Percentiles rank a stretch among this genome's conserved stretches.
Evolutionary conservation across 2,113 vertebrate genomes (phyloP).

Genomic region (Gallinago undulata): DNA sequence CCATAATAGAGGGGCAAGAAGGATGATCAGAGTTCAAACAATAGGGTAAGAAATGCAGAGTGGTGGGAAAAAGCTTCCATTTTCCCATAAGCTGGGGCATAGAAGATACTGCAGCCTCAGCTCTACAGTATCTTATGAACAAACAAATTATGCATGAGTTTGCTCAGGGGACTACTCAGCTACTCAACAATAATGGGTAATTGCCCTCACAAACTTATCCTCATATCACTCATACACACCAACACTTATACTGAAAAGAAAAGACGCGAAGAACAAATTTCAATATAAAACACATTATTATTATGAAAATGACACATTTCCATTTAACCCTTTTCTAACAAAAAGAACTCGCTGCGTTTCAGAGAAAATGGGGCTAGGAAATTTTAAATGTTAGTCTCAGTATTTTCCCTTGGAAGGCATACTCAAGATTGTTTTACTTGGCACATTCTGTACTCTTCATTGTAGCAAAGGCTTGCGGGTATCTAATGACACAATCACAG

Average conservation of each 20-base stretch:
- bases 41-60: conserved; percentile 58
- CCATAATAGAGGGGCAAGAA: conserved; percentile 52
- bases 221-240: conserved; percentile 70
- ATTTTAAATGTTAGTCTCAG: conserved; percentile 27
- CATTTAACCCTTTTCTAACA: conserved; percentile 64
- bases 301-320: conserved; percentile 70
- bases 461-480: conserved; percentile 69
- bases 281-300: conserved; percentile 70
- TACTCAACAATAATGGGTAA: conserved; percentile 76
- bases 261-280: conserved; percentile 69
- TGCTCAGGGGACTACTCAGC: conserved; percentile 73
- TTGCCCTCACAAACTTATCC: conserved; percentile 74
- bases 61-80: conserved; percentile 57
- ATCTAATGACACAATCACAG: conserved; percentile 72
- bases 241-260: conserved; percentile 61
- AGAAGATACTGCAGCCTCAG: conserved; percentile 66
- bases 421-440: conserved; percentile 67
- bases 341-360: neutral
- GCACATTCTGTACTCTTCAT: conserved; percentile 64
- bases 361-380: conserved; percentile 33
- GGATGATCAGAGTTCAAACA: conserved; percentile 66
- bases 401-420: conserved; percentile 63
- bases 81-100: conserved; percentile 53
- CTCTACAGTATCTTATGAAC: conserved; percentile 72
- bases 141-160: conserved; percentile 79